Base-by-base conservation (phyloP, 2,888 invertebrate genomes). In the Aphodius granarius region DNA sequence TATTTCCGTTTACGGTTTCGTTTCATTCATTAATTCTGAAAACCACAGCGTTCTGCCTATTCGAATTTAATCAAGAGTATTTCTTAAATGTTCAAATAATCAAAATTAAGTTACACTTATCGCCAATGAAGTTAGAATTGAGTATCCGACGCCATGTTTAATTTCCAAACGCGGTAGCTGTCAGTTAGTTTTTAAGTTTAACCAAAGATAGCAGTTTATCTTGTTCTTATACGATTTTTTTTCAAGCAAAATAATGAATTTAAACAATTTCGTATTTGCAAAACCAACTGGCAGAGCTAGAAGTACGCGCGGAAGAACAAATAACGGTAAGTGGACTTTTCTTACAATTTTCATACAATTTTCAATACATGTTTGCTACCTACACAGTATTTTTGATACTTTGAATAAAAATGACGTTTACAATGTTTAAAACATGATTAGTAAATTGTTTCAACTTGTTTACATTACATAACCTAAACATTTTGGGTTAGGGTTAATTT, bases 251-350 rank as follows among this genome's bases (percentile, higher is more conserved):
- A 43, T 43, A 75, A 71, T 71, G 75, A 75, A 71, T 71, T 66
- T 71, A 15, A 73, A 70, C n/a, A 66, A 73, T n/a, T 73, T 71
- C 13, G 16, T 18, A 18, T 62, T 63, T 19, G 16, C 17, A 6
- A 73, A 74, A 68, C 18, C 18, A 5, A 66, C 71, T 9, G 66
- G 75, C 0, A 75, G 72, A 62, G 62, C 63, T 23, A 72, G 64
- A n/a, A 75, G 71, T 43, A 65, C 43, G n/a, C 71, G 75, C 4
- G 72, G 66, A 19, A 64, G 73, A 17, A 71, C 63, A 22, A 43
- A 66, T 20, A 74, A 64, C 21, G 73, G 63, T 66, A 63, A 71
- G 21, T 64, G 18, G 75, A 87, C 84, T 74, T 19, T 66, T 66
- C 13, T 66, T n/a, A 66, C 3, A 20, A 66, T 66, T 66, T 16